Evolutionary conservation across 1,140 invertebrate genomes (phyloP).

Genomic region (Cherax destructor): DNA sequence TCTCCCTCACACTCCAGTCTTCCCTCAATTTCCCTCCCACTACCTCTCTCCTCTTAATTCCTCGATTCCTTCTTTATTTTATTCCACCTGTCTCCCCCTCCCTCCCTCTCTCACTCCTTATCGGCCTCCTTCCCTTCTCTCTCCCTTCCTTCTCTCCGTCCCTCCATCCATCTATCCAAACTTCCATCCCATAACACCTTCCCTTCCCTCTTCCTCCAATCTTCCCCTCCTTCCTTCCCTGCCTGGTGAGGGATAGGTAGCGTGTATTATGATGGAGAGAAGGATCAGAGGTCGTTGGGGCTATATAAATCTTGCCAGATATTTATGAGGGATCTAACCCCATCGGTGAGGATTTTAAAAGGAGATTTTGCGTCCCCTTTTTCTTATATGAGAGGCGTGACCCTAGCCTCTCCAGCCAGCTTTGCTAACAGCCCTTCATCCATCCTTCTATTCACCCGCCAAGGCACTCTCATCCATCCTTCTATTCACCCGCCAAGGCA

Average conservation of each 20-base stretch:
- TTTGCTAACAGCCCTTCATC: too few species aligned
- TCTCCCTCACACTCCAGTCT: too few species aligned
- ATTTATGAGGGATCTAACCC: constrained; percentile 2
- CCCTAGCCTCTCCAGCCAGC: neutral
- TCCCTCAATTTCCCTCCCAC: too few species aligned
- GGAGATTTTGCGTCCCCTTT: neutral
- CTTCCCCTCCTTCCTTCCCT: neutral
- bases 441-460: too few species aligned
- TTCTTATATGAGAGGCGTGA: neutral
- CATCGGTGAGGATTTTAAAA: neutral
- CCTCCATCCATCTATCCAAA: neutral
- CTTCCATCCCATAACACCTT: neutral
- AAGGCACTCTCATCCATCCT: too few species aligned
- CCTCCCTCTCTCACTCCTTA: too few species aligned
- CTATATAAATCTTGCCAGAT: neutral
- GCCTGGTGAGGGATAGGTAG: neutral
- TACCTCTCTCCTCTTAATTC: too few species aligned
- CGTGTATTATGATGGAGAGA: neutral
- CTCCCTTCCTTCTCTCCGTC: too few species aligned
- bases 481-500: too few species aligned
- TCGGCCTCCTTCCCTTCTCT: too few species aligned
- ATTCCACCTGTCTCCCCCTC: too few species aligned
- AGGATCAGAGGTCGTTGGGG: neutral
- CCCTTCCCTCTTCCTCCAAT: neutral
- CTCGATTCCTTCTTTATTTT: neutral